Percentiles rank a stretch among this genome's conserved stretches.
These are phyloP conservation scores for Lysandra bellargus DNA, from an alignment of 2,888 invertebrate species.

Conservation along the genomic window DNA sequence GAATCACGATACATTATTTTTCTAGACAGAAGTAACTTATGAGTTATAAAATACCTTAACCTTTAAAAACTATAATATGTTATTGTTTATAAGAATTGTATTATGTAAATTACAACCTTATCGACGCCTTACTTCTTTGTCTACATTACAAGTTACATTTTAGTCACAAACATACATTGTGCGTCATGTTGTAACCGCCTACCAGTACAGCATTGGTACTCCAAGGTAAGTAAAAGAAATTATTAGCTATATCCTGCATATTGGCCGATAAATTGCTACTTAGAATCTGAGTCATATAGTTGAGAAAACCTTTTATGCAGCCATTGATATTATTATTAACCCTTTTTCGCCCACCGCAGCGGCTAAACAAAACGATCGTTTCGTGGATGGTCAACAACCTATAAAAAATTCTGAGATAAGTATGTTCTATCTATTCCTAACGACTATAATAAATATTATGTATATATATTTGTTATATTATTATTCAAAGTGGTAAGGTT, in stretches of 20 bases:
- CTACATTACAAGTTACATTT: conserved; percentile 7
- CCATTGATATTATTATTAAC: neutral
- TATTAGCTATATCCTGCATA: neutral
- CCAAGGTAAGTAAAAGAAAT: conserved; percentile 25
- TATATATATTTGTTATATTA: too few relatives aligned
- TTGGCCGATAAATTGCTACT: neutral
- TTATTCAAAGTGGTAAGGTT: too few relatives aligned
- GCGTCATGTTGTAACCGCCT: conserved; percentile 18
- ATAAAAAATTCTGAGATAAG: too few relatives aligned
- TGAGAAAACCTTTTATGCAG: neutral
- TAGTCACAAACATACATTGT: conserved; percentile 5
- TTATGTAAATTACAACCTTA: conserved; percentile 4
- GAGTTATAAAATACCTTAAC: neutral
- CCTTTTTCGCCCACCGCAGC: neutral
- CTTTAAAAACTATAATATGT: neutral
- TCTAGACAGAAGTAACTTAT: neutral
- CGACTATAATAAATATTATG: too few relatives aligned
- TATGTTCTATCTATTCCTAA: too few relatives aligned
- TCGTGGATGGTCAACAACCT: neutral
- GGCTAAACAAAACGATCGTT: neutral
- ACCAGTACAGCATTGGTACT: neutral
- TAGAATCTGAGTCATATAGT: neutral
- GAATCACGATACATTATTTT: too few relatives aligned
- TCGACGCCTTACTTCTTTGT: conserved; percentile 12
- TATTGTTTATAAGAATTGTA: neutral